Percentiles rank a stretch among this genome's conserved stretches.
phyloP scores from a whole-genome alignment of 2,797 vertebrate genomes.

The Harpagifer antarcticus region DNA sequence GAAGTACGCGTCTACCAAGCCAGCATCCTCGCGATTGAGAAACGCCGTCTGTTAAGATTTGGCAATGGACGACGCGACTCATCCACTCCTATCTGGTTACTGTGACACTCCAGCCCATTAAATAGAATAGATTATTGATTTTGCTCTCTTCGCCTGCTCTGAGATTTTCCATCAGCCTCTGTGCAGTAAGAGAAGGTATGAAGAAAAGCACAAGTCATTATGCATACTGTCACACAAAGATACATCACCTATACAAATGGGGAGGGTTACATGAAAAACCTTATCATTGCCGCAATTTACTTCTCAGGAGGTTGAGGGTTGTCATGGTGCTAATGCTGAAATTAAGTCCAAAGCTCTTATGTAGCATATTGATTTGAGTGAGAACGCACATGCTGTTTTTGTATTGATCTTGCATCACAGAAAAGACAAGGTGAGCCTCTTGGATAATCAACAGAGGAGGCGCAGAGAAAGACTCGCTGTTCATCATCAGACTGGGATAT shows the following conservation, averaged over 20 bases:
- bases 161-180: conserved; percentile 84
- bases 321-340: conserved; percentile 63
- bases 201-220: conserved; percentile 87
- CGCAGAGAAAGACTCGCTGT: conserved; percentile 62
- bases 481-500: conserved; percentile 66
- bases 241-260: conserved; percentile 70
- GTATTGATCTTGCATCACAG: conserved; percentile 57
- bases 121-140: conserved; percentile 91
- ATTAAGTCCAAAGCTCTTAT: conserved; percentile 55
- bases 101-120: conserved; percentile 88
- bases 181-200: conserved; percentile 74
- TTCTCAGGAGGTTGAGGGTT: conserved; percentile 44
- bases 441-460: conserved; percentile 65
- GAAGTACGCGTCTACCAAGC: no score
- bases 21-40: no score
- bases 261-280: conserved; percentile 32
- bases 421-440: conserved; percentile 61
- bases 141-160: conserved; percentile 83
- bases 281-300: conserved; percentile 16
- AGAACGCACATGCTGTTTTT: conserved; percentile 51
- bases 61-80: conserved; percentile 79
- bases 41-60: no score
- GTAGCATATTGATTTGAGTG: conserved; percentile 53
- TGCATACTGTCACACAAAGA: conserved; percentile 76
- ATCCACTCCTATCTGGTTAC: conserved; percentile 91